phyloP scores from a whole-genome alignment of 2,113 vertebrate genomes.

The Pipa parva region DNA sequence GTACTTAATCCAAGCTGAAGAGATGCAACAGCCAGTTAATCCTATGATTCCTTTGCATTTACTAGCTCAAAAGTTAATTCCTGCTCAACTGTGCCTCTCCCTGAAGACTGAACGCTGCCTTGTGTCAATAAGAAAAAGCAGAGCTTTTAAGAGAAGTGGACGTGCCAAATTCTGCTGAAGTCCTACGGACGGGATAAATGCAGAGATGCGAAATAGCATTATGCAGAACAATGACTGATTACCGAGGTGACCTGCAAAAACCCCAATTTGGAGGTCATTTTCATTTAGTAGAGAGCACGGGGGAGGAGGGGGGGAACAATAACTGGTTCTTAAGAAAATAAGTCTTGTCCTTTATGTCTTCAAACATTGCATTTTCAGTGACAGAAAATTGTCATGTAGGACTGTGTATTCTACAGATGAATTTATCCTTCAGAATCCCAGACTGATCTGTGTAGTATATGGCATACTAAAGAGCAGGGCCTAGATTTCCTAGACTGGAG shows the following conservation, averaged over 20 bases:
- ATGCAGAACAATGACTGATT: constrained; percentile 1
- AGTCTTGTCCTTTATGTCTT: constrained; percentile 1
- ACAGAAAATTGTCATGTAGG: constrained; percentile 13
- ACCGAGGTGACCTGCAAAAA: constrained; percentile 19
- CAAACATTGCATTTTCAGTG: constrained; percentile 8
- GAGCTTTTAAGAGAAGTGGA: too few relatives aligned
- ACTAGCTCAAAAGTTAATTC: too few relatives aligned
- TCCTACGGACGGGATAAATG: constrained; percentile 20
- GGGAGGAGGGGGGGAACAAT: not conserved
- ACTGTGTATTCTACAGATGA: not conserved
- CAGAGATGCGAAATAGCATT: not conserved
- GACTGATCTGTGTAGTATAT: not conserved
- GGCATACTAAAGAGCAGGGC: not conserved
- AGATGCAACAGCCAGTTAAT: too few relatives aligned
- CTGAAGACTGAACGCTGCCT: too few relatives aligned
- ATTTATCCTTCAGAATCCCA: not conserved
- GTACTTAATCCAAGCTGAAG: too few relatives aligned
- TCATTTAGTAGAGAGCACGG: constrained; percentile 15
- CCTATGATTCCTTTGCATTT: too few relatives aligned
- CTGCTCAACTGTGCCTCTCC: too few relatives aligned
- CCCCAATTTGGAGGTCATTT: not conserved
- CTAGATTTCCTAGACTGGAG: not conserved
- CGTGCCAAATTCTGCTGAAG: too few relatives aligned
- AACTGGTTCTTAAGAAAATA: constrained; percentile 2
- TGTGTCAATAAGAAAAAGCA: too few relatives aligned